Evolutionary conservation across 2,888 invertebrate genomes (phyloP), one percentile per base, ranked within the genome.

Genomic region (Pardosa pseudoannulata): DNA sequence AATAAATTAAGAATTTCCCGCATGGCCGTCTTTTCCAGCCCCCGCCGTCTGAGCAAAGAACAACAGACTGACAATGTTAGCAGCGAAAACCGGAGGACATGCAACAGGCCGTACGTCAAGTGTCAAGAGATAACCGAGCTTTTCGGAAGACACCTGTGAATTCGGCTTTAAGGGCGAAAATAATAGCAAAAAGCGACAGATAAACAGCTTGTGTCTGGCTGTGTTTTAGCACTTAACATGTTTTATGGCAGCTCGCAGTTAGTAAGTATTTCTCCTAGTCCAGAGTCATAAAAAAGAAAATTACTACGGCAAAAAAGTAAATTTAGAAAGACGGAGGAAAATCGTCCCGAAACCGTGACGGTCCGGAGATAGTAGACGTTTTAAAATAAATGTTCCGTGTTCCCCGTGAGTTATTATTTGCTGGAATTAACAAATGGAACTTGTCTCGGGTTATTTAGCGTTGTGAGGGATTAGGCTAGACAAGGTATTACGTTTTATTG

Each of bases 201-300:
- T 56, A 46, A 32, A 82, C 72, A 65, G 76, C 32, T 27, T 29
- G 36, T 71, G 68, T 81, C 74, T 39, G 11, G 29, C 67, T 50
- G 65, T 73, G 68, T 67, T 81, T 76, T 83, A 76, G 82, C 82
- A 83, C 82, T 83, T 83, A 83, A 72, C 71, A 83, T 83, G 75
- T 46, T 76, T 83, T 83, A 83, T 83, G 76, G 64, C 23, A 27
- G 13, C 76, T 72, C n/a, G 31, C 28, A 28, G 72, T 65, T 76
- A 83, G 64, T 83, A 76, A 83, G 75, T 83, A 76, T 39, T 75
- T 50, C 28, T 56, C 16, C 1, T 46, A 5, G 41, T 46, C 16
- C 16, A 1, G 41, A 13, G 16, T 46, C 9, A 46, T 46, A 46
- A 46, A 46, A 16, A 46, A 16, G 41, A 13, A 16, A 16, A 16